Evolutionary conservation across 2,113 vertebrate species (phyloP).

Genomic region (Aldabrachelys gigantea): DNA sequence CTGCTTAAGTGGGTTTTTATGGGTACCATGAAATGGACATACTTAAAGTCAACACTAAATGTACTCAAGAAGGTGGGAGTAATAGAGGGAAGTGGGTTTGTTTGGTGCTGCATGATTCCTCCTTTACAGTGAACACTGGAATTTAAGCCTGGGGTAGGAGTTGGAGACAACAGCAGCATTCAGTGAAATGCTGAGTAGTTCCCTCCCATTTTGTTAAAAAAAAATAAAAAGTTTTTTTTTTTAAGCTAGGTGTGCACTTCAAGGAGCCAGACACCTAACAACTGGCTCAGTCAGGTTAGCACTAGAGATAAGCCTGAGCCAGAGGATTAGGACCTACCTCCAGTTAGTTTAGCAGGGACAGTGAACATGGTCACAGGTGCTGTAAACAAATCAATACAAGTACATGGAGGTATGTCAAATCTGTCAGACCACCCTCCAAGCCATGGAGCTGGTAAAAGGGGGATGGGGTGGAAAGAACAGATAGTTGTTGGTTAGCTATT

Average conservation of each 20-base stretch:
- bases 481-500: not conserved
- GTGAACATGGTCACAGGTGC: conserved; percentile 8
- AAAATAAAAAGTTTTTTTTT: conserved; percentile 29
- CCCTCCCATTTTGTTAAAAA: not conserved
- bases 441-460: not conserved
- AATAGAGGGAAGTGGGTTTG: not conserved
- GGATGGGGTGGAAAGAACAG: not conserved
- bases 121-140: not conserved
- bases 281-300: not conserved
- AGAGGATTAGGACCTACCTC: not conserved
- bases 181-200: not conserved
- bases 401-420: not conserved
- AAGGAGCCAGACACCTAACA: not conserved
- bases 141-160: not conserved
- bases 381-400: conserved; percentile 31
- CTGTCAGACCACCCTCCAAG: not conserved
- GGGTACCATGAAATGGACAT: not conserved
- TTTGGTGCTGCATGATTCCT: not conserved
- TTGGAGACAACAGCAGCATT: not conserved
- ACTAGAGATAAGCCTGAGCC: not conserved
- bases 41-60: not conserved
- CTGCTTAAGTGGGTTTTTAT: not conserved
- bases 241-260: not conserved
- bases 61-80: not conserved
- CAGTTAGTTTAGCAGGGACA: not conserved